A percentile compares a stretch with the other conserved stretches of the same genome.
phyloP scores from a whole-genome alignment of 2,888 invertebrate genomes.

The Mantis religiosa region DNA sequence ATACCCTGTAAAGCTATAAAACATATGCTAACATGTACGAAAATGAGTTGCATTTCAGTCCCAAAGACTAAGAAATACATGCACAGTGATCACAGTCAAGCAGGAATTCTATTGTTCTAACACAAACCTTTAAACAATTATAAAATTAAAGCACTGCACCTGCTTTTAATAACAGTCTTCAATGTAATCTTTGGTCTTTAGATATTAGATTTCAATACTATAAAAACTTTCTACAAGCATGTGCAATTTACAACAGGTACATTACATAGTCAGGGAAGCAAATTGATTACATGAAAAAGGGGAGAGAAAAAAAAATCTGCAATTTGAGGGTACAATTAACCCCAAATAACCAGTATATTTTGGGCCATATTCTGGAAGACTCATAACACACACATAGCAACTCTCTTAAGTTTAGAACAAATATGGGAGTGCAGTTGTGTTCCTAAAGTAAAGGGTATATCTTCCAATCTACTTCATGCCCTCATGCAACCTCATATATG shows the following conservation, averaged over 20 bases:
- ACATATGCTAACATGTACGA: background rate
- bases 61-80: background rate
- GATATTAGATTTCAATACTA: background rate
- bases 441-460: background rate
- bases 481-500: background rate
- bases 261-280: background rate
- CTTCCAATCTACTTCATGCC: background rate
- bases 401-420: background rate
- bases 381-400: background rate
- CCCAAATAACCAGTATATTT: background rate
- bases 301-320: background rate
- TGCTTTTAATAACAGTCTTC: background rate
- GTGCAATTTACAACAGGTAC: background rate
- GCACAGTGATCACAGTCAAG: background rate
- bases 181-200: background rate
- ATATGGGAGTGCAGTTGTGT: background rate
- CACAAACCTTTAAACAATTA: background rate
- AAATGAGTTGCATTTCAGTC: background rate
- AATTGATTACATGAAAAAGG: background rate
- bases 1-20: background rate
- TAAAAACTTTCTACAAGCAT: background rate
- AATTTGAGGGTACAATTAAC: background rate
- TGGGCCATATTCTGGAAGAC: background rate
- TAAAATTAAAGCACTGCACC: background rate
- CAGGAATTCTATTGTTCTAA: background rate